Evolutionary conservation across 2,797 vertebrate genomes (phyloP).

Genomic region (Rhabdophis nuchalis): DNA sequence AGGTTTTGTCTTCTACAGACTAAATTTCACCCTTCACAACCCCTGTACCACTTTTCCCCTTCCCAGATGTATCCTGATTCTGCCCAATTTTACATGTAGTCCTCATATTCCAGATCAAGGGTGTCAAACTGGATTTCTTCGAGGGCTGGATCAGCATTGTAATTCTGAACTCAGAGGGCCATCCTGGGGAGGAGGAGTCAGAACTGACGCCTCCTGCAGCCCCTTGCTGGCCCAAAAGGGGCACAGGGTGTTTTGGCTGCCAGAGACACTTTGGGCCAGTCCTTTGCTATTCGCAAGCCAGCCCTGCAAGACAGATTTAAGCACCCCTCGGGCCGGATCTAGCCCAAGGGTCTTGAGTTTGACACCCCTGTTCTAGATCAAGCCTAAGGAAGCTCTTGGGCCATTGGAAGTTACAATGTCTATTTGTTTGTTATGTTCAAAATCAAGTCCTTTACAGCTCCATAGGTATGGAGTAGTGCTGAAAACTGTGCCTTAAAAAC

Average conservation of each 20-base stretch:
- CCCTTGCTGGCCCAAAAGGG: too few species aligned
- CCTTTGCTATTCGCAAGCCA: too few species aligned
- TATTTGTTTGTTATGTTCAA: background rate
- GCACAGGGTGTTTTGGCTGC: too few species aligned
- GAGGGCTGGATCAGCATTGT: too few species aligned
- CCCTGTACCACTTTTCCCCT: background rate
- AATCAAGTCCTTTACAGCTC: background rate
- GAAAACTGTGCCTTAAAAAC: background rate
- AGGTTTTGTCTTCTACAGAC: background rate
- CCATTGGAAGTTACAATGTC: background rate
- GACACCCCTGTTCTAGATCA: background rate
- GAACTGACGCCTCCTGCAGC: too few species aligned
- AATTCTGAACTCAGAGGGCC: too few species aligned
- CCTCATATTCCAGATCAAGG: background rate
- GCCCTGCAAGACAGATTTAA: too few species aligned
- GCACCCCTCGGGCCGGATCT: too few species aligned
- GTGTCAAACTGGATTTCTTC: too few species aligned
- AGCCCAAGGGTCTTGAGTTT: too few species aligned
- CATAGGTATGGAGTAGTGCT: background rate
- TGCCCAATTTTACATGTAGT: background rate
- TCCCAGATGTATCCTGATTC: background rate
- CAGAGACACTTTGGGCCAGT: too few species aligned
- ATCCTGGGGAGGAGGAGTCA: too few species aligned
- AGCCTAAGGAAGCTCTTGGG: background rate
- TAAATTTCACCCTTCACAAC: background rate